Base-by-base conservation (phyloP, 37 sponge, comb jelly and placozoan genomes). In the Theonella swinhoei region DNA sequence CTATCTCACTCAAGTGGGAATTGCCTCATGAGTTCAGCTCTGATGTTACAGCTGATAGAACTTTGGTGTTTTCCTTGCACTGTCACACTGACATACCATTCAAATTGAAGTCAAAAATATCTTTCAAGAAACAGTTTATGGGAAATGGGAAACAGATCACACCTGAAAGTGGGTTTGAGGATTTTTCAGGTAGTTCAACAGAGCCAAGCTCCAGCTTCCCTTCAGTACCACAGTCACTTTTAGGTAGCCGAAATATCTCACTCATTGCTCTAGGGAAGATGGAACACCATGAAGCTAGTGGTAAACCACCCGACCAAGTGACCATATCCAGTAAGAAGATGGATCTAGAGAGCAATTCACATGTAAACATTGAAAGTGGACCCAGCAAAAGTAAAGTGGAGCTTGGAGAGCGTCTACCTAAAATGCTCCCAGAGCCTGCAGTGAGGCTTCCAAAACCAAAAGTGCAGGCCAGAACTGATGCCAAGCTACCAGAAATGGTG, bases 161-260 rank as follows among this genome's bases (percentile, higher is more conserved):
- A 34, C 79, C 60, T n/a, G 91, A 91, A 40, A 91, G 91, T 91
- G 91, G 91, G 19, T 91, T 83, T 83, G 86, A 91, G 28, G 91
- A 91, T 7, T 64, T 64, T 30, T 80, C 77, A 81, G 82, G 81
- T 23, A 4, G 25, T 39, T 70, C 70, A 3, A 35, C 38, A 35
- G 80, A 65, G 28, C 68, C 75, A 34, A 72, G 75, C 25, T 78
- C 7, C 64, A 72, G 47, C 22, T 75, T 87, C 25, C 81, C 82
- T 58, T 76, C 77, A 39, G 43, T 77, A 7, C 86, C 86, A 4
- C 66, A 75, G 20, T 81, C 86, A 7, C 59, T 72, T n/a, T 41
- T 54, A 0, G 64, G 75, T 17, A 83, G 70, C 35, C 36, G 79
- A 47, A 75, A 75, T 39, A 70, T 75, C 4, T 76, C 82, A 30